These are phyloP conservation scores for Prinia subflava DNA, from an alignment of 2,113 vertebrate species.

Conservation along the genomic window DNA sequence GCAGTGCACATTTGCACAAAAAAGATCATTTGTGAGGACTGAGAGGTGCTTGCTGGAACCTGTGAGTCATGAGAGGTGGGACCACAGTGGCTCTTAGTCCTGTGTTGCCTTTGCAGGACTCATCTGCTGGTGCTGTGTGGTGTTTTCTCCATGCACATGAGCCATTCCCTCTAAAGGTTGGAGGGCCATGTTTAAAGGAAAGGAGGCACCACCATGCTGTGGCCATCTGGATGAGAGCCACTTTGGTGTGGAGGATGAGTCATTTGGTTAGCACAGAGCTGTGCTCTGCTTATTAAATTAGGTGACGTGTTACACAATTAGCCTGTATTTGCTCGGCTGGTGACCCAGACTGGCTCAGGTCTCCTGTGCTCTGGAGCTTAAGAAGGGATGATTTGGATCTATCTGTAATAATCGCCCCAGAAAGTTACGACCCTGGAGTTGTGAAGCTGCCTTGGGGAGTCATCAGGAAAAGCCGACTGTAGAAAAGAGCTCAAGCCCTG, in stretches of 20 bases:
- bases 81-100: not conserved
- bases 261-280: not conserved
- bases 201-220: not conserved
- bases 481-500: not conserved
- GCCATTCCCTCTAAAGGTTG: not conserved
- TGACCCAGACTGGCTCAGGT: not conserved
- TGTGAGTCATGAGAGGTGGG: not conserved
- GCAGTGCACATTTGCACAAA: not conserved
- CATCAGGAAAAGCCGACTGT: not conserved
- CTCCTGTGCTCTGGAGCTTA: not conserved
- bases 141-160: not conserved
- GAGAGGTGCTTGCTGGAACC: not conserved
- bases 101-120: rapidly evolving
- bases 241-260: not conserved
- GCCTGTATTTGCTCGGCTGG: not conserved
- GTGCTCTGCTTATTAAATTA: not conserved
- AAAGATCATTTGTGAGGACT: not conserved
- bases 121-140: not conserved
- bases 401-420: not conserved
- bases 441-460: not conserved
- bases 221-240: not conserved
- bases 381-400: not conserved
- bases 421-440: not conserved
- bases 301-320: not conserved
- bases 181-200: not conserved